Conservation (phyloP, 92 coral and sea anemone species). For the Palythoa grandis region DNA sequence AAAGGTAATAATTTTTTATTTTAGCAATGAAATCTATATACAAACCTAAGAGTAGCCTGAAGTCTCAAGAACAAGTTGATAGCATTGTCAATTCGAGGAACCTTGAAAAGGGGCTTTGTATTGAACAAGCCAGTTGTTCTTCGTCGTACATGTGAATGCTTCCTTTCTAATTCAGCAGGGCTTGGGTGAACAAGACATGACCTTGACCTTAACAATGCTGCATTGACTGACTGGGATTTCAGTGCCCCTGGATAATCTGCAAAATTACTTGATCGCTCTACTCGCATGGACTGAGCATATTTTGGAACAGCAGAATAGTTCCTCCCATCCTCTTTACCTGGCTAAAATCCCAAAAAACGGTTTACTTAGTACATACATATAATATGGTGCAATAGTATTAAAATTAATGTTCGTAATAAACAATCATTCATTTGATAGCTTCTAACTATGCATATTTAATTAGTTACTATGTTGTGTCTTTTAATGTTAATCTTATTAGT, state of each 20-base stretch:
- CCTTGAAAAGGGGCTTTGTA: slow-evolving; percentile 72
- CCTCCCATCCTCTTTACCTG: slow-evolving; percentile 80
- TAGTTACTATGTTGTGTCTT: no score
- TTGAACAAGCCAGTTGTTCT: slow-evolving; percentile 74
- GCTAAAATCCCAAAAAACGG: not conserved
- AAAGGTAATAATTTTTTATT: no score
- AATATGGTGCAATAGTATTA: not conserved
- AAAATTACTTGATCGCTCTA: slow-evolving; percentile 69
- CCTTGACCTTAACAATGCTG: slow-evolving; percentile 66
- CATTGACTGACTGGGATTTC: slow-evolving; percentile 81
- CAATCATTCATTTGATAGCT: no score
- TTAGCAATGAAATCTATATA: not conserved
- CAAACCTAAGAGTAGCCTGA: slow-evolving; percentile 77
- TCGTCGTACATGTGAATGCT: slow-evolving; percentile 80
- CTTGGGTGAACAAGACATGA: slow-evolving; percentile 68
- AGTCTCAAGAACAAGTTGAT: slow-evolving; percentile 71
- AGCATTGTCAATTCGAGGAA: slow-evolving; percentile 81
- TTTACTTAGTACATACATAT: not conserved
- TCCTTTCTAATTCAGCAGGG: slow-evolving; percentile 84
- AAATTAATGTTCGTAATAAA: no score
- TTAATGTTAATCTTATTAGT: no score
- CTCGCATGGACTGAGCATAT: slow-evolving; percentile 74
- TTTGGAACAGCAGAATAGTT: slow-evolving; percentile 52
- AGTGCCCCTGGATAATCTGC: slow-evolving; percentile 52
- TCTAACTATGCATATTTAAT: no score